Conservation (phyloP, 2,113 vertebrate species). For the Bolborhynchus lineola region DNA sequence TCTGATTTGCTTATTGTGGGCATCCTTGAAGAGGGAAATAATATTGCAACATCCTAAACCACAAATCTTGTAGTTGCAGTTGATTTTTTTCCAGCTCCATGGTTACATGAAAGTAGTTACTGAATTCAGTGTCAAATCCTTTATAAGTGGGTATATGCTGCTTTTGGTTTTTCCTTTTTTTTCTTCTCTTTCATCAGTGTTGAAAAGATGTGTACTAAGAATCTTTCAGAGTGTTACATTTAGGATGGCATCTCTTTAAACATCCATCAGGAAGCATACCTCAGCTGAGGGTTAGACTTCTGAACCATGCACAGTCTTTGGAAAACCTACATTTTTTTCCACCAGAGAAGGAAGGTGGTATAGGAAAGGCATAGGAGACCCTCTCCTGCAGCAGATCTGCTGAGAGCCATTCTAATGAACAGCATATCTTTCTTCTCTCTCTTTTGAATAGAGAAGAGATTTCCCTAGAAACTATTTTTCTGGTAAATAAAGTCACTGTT, state of each 20-base stretch:
- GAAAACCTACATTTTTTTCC: not conserved
- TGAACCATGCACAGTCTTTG: not conserved
- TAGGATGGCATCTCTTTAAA: not conserved
- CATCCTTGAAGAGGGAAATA: too few relatives aligned
- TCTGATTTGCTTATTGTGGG: too few relatives aligned
- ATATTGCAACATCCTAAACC: too few relatives aligned
- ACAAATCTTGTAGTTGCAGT: too few relatives aligned
- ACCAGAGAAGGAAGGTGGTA: not conserved
- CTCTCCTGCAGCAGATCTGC: not conserved
- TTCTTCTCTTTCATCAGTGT: not conserved
- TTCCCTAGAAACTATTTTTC: slow-evolving; percentile 61
- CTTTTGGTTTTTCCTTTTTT: not conserved
- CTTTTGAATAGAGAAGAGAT: slow-evolving; percentile 2
- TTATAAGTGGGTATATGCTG: not conserved
- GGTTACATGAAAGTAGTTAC: not conserved
- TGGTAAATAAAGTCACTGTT: slow-evolving; percentile 38
- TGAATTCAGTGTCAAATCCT: not conserved
- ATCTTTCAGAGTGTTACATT: not conserved
- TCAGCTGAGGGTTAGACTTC: not conserved
- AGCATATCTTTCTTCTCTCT: not conserved
- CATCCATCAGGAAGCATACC: fast-evolving
- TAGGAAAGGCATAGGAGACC: not conserved
- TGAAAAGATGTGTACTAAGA: not conserved
- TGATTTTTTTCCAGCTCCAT: too few relatives aligned
- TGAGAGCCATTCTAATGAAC: not conserved